These are phyloP conservation scores for Drosophila willistoni DNA, from an alignment of 1,140 invertebrate genomes.

Conservation along the genomic window DNA sequence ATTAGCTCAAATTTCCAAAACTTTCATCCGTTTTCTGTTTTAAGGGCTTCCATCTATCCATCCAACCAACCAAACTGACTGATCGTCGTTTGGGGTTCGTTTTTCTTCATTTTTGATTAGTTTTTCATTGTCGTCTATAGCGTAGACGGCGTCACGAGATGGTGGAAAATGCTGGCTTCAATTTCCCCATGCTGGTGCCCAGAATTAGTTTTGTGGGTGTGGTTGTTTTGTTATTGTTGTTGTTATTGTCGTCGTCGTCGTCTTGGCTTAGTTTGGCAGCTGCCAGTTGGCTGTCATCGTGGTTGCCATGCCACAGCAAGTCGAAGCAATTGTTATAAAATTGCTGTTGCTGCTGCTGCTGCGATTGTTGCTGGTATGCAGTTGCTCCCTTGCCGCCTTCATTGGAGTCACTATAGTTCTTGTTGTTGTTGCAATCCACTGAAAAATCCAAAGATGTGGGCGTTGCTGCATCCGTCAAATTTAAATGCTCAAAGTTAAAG, in stretches of 20 bases:
- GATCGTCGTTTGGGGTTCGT: slow-evolving; percentile 23
- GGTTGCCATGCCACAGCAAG: slow-evolving; percentile 70
- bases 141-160: slow-evolving; percentile 56
- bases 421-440: slow-evolving; percentile 69
- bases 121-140: slow-evolving; percentile 39
- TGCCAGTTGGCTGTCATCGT: slow-evolving; percentile 63
- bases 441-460: slow-evolving; percentile 70
- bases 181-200: slow-evolving; percentile 67
- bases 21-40: slow-evolving; percentile 28
- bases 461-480: slow-evolving; percentile 72
- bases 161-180: slow-evolving; percentile 77
- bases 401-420: slow-evolving; percentile 16
- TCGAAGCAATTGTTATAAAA: slow-evolving; percentile 76
- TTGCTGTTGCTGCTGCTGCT: slow-evolving; percentile 60
- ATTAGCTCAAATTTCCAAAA: slow-evolving; percentile 57
- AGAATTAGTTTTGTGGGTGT: slow-evolving; percentile 72
- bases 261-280: slow-evolving; percentile 63
- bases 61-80: background rate
- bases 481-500: slow-evolving; percentile 81
- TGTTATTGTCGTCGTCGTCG: slow-evolving; percentile 43
- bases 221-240: slow-evolving; percentile 39
- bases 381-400: slow-evolving; percentile 31
- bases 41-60: slow-evolving; percentile 10
- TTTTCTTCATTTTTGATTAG: slow-evolving; percentile 41
- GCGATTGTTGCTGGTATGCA: slow-evolving; percentile 14